phyloP scores from a whole-genome alignment of 2,888 invertebrate species.

The Amphimallon solstitiale region DNA sequence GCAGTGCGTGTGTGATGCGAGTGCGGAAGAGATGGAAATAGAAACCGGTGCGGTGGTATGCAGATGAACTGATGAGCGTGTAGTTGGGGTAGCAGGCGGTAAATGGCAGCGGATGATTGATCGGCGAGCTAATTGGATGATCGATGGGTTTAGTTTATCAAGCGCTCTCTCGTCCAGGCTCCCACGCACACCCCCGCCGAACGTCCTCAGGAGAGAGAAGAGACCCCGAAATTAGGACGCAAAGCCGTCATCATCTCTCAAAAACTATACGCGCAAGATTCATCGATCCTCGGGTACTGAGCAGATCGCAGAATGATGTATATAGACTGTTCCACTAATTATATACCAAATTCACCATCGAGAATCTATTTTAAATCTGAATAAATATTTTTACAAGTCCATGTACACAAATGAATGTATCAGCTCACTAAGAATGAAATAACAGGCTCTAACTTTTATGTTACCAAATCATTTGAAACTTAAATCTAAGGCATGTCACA shows the following conservation, averaged over 20 bases:
- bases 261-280: constrained; percentile 41
- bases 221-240: constrained; percentile 40
- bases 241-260: constrained; percentile 41
- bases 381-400: no score
- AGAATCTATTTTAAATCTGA: no score
- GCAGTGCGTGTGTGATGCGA: constrained; percentile 28
- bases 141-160: constrained; percentile 72
- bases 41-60: constrained; percentile 53
- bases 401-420: no score
- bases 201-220: constrained; percentile 16
- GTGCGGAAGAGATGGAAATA: neutral
- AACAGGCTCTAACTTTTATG: no score
- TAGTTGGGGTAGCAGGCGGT: constrained; percentile 56
- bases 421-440: no score
- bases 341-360: no score
- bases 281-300: constrained; percentile 29
- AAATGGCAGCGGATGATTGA: constrained; percentile 76
- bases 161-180: constrained; percentile 48
- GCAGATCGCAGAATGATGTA: no score
- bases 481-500: no score
- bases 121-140: constrained; percentile 80
- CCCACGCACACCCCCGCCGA: constrained; percentile 3
- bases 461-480: no score
- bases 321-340: no score
- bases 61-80: constrained; percentile 61